Percentiles rank a stretch among this genome's conserved stretches.
Evolutionary conservation across 2,888 invertebrate genomes (phyloP).

Genomic region (Acleris emargana): DNA sequence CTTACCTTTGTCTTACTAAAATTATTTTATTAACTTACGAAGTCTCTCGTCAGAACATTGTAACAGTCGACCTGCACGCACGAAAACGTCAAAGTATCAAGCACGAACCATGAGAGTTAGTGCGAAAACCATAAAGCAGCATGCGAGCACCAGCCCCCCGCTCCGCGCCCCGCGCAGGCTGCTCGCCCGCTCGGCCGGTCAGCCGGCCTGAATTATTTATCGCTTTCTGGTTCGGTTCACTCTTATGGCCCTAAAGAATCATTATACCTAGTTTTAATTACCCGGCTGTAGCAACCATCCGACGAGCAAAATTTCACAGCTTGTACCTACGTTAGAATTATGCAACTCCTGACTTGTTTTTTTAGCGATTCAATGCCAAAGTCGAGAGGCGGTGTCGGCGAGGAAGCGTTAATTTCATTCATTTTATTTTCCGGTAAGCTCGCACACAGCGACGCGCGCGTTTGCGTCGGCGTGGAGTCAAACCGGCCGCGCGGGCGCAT

Average conservation of each 20-base stretch:
- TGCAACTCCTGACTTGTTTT: conserved; percentile 26
- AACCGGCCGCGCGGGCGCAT: conserved; percentile 33
- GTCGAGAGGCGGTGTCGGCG: conserved; percentile 12
- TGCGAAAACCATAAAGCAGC: no score
- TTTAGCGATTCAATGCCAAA: conserved; percentile 32
- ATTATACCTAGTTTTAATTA: background rate
- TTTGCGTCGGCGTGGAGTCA: conserved; percentile 12
- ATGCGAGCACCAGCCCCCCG: no score
- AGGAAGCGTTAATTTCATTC: conserved; percentile 29
- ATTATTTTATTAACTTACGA: no score
- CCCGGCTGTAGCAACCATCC: background rate
- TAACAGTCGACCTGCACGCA: no score
- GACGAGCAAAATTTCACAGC: conserved; percentile 8
- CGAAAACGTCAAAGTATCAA: no score
- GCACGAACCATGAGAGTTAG: no score
- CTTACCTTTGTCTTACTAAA: no score
- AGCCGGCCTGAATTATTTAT: background rate
- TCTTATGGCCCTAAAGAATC: background rate
- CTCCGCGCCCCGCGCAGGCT: no score
- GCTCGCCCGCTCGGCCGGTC: background rate
- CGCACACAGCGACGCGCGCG: conserved; percentile 10
- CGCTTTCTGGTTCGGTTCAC: conserved; percentile 1
- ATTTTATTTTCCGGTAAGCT: conserved; percentile 31
- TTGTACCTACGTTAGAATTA: conserved; percentile 22
- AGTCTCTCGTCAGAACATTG: no score